These are phyloP conservation scores for Perca schrenkii DNA, from an alignment of 2,113 vertebrate genomes.

Conservation along the genomic window DNA sequence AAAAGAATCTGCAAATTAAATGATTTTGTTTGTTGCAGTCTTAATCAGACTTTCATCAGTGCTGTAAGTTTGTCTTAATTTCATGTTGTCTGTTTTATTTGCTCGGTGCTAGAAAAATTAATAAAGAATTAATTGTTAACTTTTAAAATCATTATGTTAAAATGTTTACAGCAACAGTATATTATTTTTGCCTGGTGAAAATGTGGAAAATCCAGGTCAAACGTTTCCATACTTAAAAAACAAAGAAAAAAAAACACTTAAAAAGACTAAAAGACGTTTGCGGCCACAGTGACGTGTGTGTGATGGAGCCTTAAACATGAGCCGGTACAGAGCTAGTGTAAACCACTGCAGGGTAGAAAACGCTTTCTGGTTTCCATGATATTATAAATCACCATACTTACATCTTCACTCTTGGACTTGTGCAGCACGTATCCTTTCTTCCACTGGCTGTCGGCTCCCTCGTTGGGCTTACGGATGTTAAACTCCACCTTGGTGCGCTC, in stretches of 20 bases:
- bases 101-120: neutral
- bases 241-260: too few species aligned
- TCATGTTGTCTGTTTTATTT: neutral
- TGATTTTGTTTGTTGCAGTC: neutral
- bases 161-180: neutral
- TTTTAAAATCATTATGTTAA: neutral
- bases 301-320: neutral
- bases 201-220: too few species aligned
- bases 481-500: slow-evolving; percentile 98
- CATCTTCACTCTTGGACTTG: slow-evolving; percentile 99
- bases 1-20: neutral
- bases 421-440: slow-evolving; percentile 99
- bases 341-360: neutral
- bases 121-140: neutral
- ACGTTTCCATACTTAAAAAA: too few species aligned
- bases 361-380: neutral
- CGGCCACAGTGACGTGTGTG: neutral
- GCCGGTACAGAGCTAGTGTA: neutral
- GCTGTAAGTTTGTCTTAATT: neutral
- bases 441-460: slow-evolving; percentile 97
- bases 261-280: neutral
- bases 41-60: neutral
- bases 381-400: slow-evolving; percentile 68
- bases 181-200: neutral
- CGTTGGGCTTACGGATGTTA: slow-evolving; percentile 99